Percentiles rank a stretch among this genome's conserved stretches.
phyloP scores from a whole-genome alignment of 2,797 vertebrate genomes.

The Agapornis canus region DNA sequence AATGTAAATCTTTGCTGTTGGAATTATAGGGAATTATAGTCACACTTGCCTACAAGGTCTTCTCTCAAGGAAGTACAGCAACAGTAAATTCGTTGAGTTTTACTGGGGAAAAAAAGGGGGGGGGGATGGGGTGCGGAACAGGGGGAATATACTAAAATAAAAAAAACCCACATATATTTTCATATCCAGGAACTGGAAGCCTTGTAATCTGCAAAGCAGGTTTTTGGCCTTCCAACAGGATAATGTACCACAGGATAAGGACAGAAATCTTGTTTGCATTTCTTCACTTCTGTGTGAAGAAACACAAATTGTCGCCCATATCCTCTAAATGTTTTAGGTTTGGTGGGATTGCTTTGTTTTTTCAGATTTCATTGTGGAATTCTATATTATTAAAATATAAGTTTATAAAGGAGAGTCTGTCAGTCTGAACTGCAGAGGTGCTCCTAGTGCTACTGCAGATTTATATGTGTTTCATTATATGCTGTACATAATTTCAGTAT shows the following conservation, averaged over 20 bases:
- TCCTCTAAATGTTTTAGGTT: neutral
- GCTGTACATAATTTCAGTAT: constrained; percentile 29
- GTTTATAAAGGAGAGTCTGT: constrained; percentile 11
- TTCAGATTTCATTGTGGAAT: neutral
- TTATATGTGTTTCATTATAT: constrained; percentile 48
- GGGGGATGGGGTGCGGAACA: no score
- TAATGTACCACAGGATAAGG: neutral
- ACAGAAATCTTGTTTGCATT: neutral
- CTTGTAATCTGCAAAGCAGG: neutral
- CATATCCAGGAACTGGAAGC: neutral
- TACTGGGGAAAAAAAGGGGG: fast-evolving
- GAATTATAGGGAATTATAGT: neutral
- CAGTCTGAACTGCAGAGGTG: neutral
- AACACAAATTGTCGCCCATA: neutral
- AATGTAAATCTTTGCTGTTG: neutral
- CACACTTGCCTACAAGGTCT: neutral
- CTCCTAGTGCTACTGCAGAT: neutral
- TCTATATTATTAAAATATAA: neutral
- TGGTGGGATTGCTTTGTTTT: neutral
- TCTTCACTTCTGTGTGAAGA: neutral
- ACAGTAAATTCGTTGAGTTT: neutral
- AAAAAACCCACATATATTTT: neutral
- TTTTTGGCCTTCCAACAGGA: neutral
- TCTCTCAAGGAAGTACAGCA: neutral
- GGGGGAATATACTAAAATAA: neutral